phyloP scores from a whole-genome alignment of 2,888 invertebrate genomes.

The Parnassius mnemosyne region DNA sequence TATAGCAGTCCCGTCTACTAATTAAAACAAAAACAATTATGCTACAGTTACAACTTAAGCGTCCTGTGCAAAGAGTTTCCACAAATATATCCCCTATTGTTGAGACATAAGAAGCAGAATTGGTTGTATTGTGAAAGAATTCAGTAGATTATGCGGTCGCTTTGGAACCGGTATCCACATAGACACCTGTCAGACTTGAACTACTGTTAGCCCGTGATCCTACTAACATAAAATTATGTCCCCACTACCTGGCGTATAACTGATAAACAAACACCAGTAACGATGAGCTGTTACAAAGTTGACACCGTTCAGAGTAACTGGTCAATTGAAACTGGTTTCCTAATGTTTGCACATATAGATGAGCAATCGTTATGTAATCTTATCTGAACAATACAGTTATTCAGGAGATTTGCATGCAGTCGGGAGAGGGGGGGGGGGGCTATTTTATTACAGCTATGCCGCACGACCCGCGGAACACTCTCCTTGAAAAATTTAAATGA shows the following conservation, averaged over 20 bases:
- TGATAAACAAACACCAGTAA: constrained; percentile 15
- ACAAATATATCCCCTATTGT: not conserved
- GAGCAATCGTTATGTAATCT: constrained; percentile 1
- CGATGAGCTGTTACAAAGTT: constrained; percentile 1
- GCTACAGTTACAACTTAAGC: constrained; percentile 8
- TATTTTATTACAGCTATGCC: no score
- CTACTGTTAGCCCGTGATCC: constrained; percentile 65
- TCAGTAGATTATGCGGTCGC: not conserved
- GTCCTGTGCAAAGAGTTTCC: not conserved
- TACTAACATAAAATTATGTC: constrained; percentile 67
- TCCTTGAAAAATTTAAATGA: no score
- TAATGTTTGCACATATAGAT: not conserved
- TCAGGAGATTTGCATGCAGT: not conserved
- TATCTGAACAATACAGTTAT: constrained; percentile 7
- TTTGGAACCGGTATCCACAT: constrained; percentile 17
- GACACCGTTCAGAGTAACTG: not conserved
- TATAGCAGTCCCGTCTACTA: constrained; percentile 23
- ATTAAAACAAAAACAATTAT: constrained; percentile 28
- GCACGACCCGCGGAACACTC: no score
- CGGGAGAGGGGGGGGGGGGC: no score
- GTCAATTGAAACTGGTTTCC: constrained; percentile 1
- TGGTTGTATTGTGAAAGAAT: not conserved
- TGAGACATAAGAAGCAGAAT: not conserved
- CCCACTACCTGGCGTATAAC: constrained; percentile 50
- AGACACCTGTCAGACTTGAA: constrained; percentile 48